A percentile compares a stretch with the other conserved stretches of the same genome.
phyloP scores from a whole-genome alignment of 1,140 invertebrate genomes.

The Steinernema feltiae region DNA sequence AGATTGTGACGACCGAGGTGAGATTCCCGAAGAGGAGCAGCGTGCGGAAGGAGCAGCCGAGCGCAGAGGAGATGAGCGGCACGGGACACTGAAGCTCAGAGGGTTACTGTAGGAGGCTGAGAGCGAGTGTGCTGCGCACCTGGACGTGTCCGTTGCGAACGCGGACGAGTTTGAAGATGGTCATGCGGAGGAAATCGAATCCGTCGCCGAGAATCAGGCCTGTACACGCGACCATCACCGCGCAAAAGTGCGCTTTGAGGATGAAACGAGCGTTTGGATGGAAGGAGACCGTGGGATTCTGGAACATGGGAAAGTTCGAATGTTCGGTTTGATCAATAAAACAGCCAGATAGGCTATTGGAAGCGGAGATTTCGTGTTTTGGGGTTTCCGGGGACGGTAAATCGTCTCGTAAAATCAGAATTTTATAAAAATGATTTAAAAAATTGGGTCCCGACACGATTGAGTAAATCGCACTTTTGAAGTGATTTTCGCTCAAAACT shows the following conservation, averaged over 20 bases:
- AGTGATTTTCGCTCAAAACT: neutral
- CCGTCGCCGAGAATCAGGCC: neutral
- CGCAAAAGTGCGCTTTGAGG: neutral
- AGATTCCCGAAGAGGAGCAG: neutral
- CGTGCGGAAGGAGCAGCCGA: neutral
- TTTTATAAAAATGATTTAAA: neutral
- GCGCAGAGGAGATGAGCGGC: neutral
- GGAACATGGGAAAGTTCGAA: too few relatives aligned
- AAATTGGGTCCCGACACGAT: neutral
- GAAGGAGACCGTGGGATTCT: neutral
- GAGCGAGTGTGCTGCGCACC: neutral
- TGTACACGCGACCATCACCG: neutral
- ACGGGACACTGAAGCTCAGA: neutral
- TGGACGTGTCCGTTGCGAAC: neutral
- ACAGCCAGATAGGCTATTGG: neutral
- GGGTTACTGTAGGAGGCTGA: neutral
- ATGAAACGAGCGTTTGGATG: slow-evolving; percentile 2
- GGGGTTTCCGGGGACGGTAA: too few relatives aligned
- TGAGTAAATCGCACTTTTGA: neutral
- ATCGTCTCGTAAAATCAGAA: too few relatives aligned
- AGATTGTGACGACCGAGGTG: neutral
- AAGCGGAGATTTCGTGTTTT: too few relatives aligned
- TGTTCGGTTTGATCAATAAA: neutral
- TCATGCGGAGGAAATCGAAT: neutral
- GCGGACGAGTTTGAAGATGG: neutral